Evolutionary conservation across 2,888 invertebrate genomes (phyloP).

Genomic region (Meliscaeva auricollis): DNA sequence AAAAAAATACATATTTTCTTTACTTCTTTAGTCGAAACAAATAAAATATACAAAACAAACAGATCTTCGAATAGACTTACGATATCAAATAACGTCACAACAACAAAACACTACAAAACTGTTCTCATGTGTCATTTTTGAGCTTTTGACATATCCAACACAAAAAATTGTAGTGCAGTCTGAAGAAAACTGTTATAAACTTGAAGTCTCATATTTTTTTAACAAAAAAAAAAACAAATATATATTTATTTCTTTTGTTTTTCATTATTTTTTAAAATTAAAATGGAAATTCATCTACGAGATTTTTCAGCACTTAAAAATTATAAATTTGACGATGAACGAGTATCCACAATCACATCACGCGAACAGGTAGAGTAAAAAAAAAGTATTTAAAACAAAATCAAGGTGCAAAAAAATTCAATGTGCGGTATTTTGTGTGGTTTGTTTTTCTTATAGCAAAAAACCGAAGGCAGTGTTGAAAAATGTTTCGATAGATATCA

Average conservation of each 20-base stretch:
- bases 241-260: slow-evolving; percentile 65
- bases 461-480: slow-evolving; percentile 86
- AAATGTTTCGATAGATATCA: slow-evolving; percentile 85
- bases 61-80: not conserved
- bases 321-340: slow-evolving; percentile 87
- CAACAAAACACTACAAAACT: not conserved
- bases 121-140: slow-evolving; percentile 38
- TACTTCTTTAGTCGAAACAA: too few relatives aligned
- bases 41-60: slow-evolving; percentile 41
- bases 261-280: slow-evolving; percentile 49
- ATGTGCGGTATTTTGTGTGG: not conserved
- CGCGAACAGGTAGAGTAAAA: slow-evolving; percentile 86
- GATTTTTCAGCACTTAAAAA: slow-evolving; percentile 80
- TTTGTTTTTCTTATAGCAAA: slow-evolving; percentile 82
- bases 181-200: slow-evolving; percentile 50
- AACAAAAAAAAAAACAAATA: slow-evolving; percentile 39
- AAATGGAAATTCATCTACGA: slow-evolving; percentile 78
- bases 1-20: too few relatives aligned
- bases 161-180: not conserved
- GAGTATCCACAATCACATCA: slow-evolving; percentile 86
- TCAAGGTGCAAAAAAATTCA: not conserved
- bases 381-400: slow-evolving; percentile 3
- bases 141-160: slow-evolving; percentile 4
- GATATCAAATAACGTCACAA: not conserved
- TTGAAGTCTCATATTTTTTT: not conserved